Conservation (phyloP, 2,888 invertebrate genomes). For the Nemurella pictetii region DNA sequence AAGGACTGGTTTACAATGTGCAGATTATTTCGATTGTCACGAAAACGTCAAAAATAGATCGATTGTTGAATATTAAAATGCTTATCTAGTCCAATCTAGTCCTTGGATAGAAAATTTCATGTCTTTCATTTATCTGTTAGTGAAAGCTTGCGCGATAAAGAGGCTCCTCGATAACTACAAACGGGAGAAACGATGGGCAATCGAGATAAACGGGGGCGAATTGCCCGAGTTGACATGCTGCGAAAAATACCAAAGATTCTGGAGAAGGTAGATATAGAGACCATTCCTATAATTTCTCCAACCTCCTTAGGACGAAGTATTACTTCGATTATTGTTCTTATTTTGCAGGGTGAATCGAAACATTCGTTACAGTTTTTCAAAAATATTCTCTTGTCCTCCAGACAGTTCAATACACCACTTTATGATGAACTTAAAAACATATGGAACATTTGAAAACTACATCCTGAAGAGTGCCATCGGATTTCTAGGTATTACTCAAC, state of each 20-base stretch:
- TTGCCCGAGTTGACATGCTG: constrained; percentile 16
- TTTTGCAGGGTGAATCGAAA: constrained; percentile 12
- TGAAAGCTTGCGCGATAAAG: constrained; percentile 28
- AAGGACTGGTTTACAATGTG: too few relatives aligned
- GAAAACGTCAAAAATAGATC: too few relatives aligned
- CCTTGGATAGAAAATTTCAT: too few relatives aligned
- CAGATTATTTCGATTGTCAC: too few relatives aligned
- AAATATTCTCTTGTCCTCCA: constrained; percentile 10
- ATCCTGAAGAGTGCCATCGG: constrained; percentile 66
- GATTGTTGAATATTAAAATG: too few relatives aligned
- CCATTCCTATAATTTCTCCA: background rate
- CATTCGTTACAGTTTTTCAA: background rate
- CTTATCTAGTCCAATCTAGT: too few relatives aligned
- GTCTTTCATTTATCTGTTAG: background rate
- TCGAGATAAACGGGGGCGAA: constrained; percentile 13
- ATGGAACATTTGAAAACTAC: constrained; percentile 63
- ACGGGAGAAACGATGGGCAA: constrained; percentile 34
- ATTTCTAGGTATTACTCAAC: constrained; percentile 55
- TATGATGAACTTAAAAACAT: constrained; percentile 42
- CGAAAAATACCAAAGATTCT: constrained; percentile 35
- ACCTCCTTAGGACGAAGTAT: too few relatives aligned
- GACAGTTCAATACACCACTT: constrained; percentile 28
- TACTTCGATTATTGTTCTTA: background rate
- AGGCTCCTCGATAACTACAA: constrained; percentile 28
- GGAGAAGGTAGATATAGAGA: constrained; percentile 31